These are phyloP conservation scores for Aleadryas rufinucha DNA, from an alignment of 2,113 vertebrate species.

Conservation along the genomic window DNA sequence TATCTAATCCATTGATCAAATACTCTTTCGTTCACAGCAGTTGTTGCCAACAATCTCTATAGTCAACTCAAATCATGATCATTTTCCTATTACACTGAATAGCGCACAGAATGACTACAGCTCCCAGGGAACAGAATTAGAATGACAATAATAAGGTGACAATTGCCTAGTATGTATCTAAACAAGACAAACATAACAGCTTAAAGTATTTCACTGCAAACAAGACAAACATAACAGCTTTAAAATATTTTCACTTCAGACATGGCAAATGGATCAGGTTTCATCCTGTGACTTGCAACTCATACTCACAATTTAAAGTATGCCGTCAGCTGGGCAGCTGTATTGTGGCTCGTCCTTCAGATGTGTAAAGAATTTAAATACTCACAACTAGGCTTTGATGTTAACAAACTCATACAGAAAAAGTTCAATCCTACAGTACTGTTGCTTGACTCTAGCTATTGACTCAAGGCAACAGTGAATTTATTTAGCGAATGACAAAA, in stretches of 20 bases:
- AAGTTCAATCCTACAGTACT: not conserved
- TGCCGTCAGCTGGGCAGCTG: not conserved
- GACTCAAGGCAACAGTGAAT: not conserved
- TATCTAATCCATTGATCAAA: not conserved
- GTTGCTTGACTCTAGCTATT: not conserved
- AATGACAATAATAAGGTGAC: not conserved
- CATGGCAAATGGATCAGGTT: not conserved
- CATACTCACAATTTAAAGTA: not conserved
- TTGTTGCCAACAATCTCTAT: not conserved
- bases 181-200: not conserved
- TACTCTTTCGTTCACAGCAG: not conserved
- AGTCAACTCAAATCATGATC: not conserved
- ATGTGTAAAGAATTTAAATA: slow-evolving; percentile 1
- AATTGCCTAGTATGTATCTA: not conserved
- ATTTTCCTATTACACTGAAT: not conserved
- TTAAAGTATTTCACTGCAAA: not conserved
- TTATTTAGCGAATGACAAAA: not conserved
- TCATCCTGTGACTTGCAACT: not conserved
- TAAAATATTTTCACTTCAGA: slow-evolving; percentile 5
- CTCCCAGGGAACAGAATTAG: not conserved
- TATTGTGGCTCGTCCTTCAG: not conserved
- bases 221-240: not conserved
- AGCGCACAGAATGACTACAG: not conserved
- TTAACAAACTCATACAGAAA: not conserved
- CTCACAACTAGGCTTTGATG: not conserved